phyloP scores from a whole-genome alignment of 2,888 invertebrate species.

The Trichopoda pennipes region DNA sequence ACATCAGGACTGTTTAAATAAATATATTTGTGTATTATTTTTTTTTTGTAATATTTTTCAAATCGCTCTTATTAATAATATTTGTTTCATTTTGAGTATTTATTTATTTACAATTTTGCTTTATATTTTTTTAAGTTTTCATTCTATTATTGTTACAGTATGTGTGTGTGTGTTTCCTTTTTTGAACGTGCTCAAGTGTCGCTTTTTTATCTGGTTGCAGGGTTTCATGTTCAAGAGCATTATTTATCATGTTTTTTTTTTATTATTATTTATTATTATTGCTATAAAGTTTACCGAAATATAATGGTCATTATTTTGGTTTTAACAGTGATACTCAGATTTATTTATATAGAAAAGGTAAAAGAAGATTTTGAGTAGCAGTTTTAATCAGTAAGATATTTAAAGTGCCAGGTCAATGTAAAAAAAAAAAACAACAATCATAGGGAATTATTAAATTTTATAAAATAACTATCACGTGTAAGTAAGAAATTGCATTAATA shows the following conservation, averaged over 20 bases:
- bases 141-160: conserved; percentile 19
- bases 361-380: background rate
- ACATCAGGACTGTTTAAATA: too few relatives aligned
- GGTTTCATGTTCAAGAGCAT: conserved; percentile 66
- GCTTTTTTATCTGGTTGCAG: conserved; percentile 41
- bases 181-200: conserved; percentile 62
- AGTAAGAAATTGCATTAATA: too few relatives aligned
- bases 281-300: conserved; percentile 37
- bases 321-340: conserved; percentile 22
- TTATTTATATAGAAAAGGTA: background rate
- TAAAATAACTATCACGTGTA: background rate
- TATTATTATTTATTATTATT: conserved; percentile 28
- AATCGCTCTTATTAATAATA: conserved; percentile 47
- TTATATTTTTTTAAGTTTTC: conserved; percentile 6
- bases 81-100: conserved; percentile 59
- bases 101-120: conserved; percentile 54
- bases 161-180: conserved; percentile 46
- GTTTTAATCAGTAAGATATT: background rate
- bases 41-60: too few relatives aligned
- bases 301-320: conserved; percentile 60
- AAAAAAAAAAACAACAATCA: background rate
- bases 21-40: too few relatives aligned
- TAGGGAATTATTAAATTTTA: background rate
- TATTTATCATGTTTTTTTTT: conserved; percentile 49
- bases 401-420: conserved; percentile 2